phyloP scores from a whole-genome alignment of 2,888 invertebrate genomes.

The Pherbina coryleti region DNA sequence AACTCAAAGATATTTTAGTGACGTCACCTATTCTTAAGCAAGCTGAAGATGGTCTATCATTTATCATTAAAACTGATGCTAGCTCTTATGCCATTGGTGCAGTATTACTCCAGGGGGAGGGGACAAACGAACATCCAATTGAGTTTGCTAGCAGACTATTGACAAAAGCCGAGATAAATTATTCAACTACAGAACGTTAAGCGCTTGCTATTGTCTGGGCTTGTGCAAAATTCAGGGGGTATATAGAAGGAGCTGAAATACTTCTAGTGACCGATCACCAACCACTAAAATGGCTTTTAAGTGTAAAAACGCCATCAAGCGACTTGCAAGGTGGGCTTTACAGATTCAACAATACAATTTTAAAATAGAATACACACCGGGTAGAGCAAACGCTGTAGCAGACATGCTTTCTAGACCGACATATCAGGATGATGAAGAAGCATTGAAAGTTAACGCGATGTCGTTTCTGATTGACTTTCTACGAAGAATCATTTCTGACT shows the following conservation, averaged over 20 bases:
- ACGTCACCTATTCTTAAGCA: constrained; percentile 20
- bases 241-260: constrained; percentile 59
- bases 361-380: constrained; percentile 59
- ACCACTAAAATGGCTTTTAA: constrained; percentile 69
- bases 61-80: background rate
- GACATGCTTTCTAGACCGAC: constrained; percentile 44
- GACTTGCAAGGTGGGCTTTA: constrained; percentile 70
- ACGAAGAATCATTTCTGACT: constrained; percentile 14
- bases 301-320: constrained; percentile 63
- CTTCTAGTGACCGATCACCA: constrained; percentile 68
- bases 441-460: background rate
- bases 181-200: constrained; percentile 68
- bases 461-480: constrained; percentile 28
- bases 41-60: background rate
- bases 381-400: constrained; percentile 58
- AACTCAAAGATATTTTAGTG: background rate
- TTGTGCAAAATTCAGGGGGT: constrained; percentile 68
- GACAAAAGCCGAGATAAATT: constrained; percentile 60
- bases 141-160: constrained; percentile 54
- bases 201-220: too few relatives aligned
- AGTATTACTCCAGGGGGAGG: background rate
- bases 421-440: constrained; percentile 4
- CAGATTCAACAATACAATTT: constrained; percentile 55
- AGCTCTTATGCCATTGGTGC: background rate
- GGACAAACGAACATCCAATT: background rate